Evolutionary conservation across 1,140 invertebrate species (phyloP).

Genomic region (Telenomus remus): DNA sequence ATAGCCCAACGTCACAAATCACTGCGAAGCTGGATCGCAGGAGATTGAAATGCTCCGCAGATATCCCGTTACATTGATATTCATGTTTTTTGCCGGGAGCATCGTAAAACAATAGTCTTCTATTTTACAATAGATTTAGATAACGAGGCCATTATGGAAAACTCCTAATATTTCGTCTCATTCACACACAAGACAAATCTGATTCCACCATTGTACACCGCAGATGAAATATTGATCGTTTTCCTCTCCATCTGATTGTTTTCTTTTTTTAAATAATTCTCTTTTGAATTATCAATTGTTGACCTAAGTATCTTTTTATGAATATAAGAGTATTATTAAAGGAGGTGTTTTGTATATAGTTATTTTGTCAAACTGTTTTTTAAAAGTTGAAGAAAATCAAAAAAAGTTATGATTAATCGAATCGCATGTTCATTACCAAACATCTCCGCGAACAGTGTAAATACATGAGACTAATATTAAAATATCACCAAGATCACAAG

Average conservation of each 20-base stretch:
- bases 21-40: too few relatives aligned
- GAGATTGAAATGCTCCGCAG: too few relatives aligned
- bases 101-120: slow-evolving; percentile 25
- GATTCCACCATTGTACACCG: not conserved
- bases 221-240: slow-evolving; percentile 32
- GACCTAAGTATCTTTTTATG: slow-evolving; percentile 18
- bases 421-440: slow-evolving; percentile 7
- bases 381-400: not conserved
- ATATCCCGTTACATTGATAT: too few relatives aligned
- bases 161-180: slow-evolving; percentile 29
- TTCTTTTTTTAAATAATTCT: slow-evolving; percentile 30
- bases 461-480: slow-evolving; percentile 20
- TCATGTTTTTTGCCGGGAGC: not conserved
- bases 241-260: slow-evolving; percentile 28
- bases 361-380: not conserved
- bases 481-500: slow-evolving; percentile 4
- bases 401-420: not conserved
- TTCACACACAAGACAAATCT: not conserved
- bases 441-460: slow-evolving; percentile 27
- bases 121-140: slow-evolving; percentile 24
- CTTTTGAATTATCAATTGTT: slow-evolving; percentile 34
- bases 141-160: slow-evolving; percentile 40
- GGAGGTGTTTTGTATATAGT: slow-evolving; percentile 16
- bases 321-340: slow-evolving; percentile 24
- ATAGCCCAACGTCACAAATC: too few relatives aligned